Evolutionary conservation across 2,113 vertebrate species (phyloP).

Genomic region (Oceanites oceanicus): DNA sequence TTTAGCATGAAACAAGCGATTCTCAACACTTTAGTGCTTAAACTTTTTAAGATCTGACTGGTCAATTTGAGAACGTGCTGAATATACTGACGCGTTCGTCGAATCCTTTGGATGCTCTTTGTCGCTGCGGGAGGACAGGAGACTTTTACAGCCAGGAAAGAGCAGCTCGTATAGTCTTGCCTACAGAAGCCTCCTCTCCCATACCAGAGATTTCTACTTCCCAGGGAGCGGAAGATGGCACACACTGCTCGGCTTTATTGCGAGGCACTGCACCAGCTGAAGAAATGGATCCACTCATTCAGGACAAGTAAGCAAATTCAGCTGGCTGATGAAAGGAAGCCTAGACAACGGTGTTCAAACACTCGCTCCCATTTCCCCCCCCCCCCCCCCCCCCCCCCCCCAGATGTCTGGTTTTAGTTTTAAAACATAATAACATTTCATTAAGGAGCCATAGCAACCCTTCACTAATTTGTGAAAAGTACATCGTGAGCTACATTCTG

Average conservation of each 20-base stretch:
- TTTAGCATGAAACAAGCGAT: neutral
- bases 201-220: slow-evolving; percentile 52
- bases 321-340: slow-evolving; percentile 58
- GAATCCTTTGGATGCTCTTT: neutral
- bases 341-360: slow-evolving; percentile 52
- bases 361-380: slow-evolving; percentile 9
- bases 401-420: slow-evolving; percentile 57
- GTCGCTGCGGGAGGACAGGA: neutral
- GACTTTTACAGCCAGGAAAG: neutral
- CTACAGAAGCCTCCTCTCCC: slow-evolving; percentile 26
- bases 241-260: slow-evolving; percentile 61
- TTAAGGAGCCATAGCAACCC: slow-evolving; percentile 57
- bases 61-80: fast-evolving
- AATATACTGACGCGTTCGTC: fast-evolving
- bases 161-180: neutral
- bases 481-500: slow-evolving; percentile 38
- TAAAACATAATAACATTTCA: slow-evolving; percentile 60
- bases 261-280: slow-evolving; percentile 31
- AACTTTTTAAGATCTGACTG: neutral
- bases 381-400: neutral
- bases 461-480: slow-evolving; percentile 51
- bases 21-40: neutral
- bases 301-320: slow-evolving; percentile 65
- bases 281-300: slow-evolving; percentile 66
- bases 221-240: slow-evolving; percentile 45